phyloP scores from a whole-genome alignment of 2,797 vertebrate genomes.

The Rousettus madagascariensis region DNA sequence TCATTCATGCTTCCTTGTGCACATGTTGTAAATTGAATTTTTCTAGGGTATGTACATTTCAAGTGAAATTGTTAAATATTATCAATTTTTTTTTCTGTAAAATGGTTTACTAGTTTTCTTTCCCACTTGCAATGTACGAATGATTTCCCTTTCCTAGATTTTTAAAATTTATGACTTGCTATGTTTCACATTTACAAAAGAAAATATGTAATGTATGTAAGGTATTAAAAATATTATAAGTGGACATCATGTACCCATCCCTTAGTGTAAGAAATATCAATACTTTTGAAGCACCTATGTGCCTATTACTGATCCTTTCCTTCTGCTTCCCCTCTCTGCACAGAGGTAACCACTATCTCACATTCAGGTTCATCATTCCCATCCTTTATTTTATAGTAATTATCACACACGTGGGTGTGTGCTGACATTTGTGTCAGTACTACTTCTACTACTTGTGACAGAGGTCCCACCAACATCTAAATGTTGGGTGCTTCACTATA shows the following conservation, averaged over 20 bases:
- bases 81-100: background rate
- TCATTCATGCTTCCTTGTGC: background rate
- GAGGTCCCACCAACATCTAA: background rate
- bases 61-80: background rate
- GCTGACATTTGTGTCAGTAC: background rate
- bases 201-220: background rate
- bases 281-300: background rate
- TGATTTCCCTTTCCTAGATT: background rate
- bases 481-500: background rate
- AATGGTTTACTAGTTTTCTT: background rate
- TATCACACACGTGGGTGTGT: background rate
- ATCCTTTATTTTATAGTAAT: background rate
- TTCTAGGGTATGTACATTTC: background rate
- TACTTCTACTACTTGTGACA: background rate
- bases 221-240: background rate
- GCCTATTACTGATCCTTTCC: background rate
- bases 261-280: background rate
- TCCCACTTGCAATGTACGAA: background rate
- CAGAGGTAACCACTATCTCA: background rate
- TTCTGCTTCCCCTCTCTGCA: background rate
- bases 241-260: background rate
- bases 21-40: background rate
- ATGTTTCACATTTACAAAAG: background rate
- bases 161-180: background rate
- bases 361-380: background rate